These are phyloP conservation scores for Trachops cirrhosus DNA, from an alignment of 2,797 vertebrate species.

Conservation along the genomic window DNA sequence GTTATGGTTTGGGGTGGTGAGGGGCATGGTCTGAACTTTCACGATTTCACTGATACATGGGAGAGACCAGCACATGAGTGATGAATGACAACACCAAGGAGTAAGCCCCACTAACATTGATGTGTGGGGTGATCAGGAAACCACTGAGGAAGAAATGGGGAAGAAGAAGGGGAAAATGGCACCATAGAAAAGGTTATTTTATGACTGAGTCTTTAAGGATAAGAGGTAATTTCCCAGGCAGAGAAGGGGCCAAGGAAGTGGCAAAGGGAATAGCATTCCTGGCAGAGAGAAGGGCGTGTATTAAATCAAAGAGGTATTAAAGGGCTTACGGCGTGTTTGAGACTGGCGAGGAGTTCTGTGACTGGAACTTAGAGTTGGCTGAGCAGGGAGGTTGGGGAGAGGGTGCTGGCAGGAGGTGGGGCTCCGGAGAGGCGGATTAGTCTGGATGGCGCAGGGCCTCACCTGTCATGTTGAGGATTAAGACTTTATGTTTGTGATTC, in stretches of 20 bases:
- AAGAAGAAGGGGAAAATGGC: too few relatives aligned
- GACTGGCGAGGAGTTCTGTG: neutral
- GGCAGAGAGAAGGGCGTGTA: neutral
- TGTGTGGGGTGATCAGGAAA: neutral
- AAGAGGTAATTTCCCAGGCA: neutral
- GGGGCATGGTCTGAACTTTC: neutral
- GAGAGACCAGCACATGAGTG: neutral
- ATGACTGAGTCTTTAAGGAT: neutral
- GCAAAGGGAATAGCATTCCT: neutral
- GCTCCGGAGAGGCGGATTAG: neutral
- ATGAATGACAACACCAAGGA: too few relatives aligned
- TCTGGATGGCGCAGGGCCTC: neutral
- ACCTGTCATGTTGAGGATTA: neutral
- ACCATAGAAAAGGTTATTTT: neutral
- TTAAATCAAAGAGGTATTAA: neutral
- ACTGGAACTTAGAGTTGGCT: neutral
- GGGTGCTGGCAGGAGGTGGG: neutral
- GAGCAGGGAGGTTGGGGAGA: neutral
- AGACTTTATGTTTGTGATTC: neutral
- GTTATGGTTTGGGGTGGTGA: neutral
- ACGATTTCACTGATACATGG: neutral
- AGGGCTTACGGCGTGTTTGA: neutral
- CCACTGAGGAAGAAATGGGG: neutral
- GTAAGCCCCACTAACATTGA: rapidly evolving
- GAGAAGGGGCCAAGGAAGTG: neutral